Percentiles rank a stretch among this genome's conserved stretches.
These are phyloP conservation scores for Gambusia affinis DNA, from an alignment of 2,113 vertebrate species.

Conservation along the genomic window DNA sequence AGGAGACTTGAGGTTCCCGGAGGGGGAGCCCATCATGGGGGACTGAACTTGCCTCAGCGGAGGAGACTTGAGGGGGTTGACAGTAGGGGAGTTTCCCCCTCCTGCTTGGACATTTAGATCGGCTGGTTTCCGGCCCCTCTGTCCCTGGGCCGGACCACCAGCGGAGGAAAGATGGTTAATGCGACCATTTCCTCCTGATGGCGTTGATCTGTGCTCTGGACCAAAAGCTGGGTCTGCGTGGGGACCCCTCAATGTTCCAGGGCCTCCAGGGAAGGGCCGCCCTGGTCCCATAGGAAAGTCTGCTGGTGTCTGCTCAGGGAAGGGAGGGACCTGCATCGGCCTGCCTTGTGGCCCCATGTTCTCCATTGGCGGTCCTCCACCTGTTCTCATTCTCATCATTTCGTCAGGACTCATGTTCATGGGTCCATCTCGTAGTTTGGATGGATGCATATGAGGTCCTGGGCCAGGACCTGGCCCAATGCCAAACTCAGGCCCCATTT, in stretches of 20 bases:
- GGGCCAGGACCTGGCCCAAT: conserved; percentile 85
- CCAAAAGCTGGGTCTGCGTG: conserved; percentile 88
- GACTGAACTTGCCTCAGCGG: conserved; percentile 98
- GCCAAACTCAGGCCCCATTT: conserved; percentile 88
- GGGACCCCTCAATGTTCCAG: conserved; percentile 87
- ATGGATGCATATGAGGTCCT: conserved; percentile 89
- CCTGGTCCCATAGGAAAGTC: conserved; percentile 91
- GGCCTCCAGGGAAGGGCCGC: conserved; percentile 91
- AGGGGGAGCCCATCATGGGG: conserved; percentile 97
- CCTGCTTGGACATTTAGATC: conserved; percentile 87
- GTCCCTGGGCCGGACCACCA: conserved; percentile 75
- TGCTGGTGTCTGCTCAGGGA: conserved; percentile 89
- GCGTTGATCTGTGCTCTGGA: conserved; percentile 91
- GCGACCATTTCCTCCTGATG: conserved; percentile 87
- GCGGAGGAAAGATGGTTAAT: conserved; percentile 93
- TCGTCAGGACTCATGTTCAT: conserved; percentile 90
- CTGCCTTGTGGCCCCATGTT: conserved; percentile 89
- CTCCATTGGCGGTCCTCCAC: conserved; percentile 83
- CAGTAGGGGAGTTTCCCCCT: conserved; percentile 94
- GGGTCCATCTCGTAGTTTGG: conserved; percentile 89
- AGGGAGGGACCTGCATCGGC: conserved; percentile 87
- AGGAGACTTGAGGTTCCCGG: conserved; percentile 97
- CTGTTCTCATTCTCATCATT: conserved; percentile 89
- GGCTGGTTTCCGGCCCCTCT: conserved; percentile 90
- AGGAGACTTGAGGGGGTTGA: conserved; percentile 96